Evolutionary conservation across 2,888 invertebrate genomes (phyloP).

Genomic region (Drosophila emarginata): DNA sequence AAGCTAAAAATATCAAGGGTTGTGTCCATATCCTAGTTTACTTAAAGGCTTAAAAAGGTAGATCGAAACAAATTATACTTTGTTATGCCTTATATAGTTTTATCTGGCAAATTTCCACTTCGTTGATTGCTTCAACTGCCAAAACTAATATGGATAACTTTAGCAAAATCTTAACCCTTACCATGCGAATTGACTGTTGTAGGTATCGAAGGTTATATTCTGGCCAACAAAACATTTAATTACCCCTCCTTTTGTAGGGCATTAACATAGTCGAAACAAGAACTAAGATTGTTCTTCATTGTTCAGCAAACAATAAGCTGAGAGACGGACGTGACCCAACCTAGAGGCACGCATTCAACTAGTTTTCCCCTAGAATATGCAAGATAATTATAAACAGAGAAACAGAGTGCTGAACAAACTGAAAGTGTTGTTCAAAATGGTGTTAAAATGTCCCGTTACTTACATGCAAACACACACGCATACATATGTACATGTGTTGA

Average conservation of each 20-base stretch:
- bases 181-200: too few relatives aligned
- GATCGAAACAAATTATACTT: too few relatives aligned
- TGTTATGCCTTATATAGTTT: too few relatives aligned
- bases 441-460: conserved; percentile 10
- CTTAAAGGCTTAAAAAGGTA: too few relatives aligned
- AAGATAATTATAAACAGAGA: conserved; percentile 25
- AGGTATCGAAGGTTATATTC: too few relatives aligned
- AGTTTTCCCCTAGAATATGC: neutral
- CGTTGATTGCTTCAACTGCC: too few relatives aligned
- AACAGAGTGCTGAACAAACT: conserved; percentile 10
- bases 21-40: too few relatives aligned
- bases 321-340: neutral
- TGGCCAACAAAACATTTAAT: neutral
- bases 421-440: conserved; percentile 41
- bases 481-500: neutral
- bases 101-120: too few relatives aligned
- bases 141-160: too few relatives aligned
- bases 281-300: neutral
- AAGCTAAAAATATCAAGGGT: neutral
- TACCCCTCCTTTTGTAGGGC: neutral
- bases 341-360: conserved; percentile 2
- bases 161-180: too few relatives aligned
- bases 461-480: conserved; percentile 28
- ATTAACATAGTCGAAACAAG: neutral
- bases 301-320: neutral